These are phyloP conservation scores for Chaitophorus viminalis DNA, from an alignment of 2,888 invertebrate genomes.

Conservation along the genomic window DNA sequence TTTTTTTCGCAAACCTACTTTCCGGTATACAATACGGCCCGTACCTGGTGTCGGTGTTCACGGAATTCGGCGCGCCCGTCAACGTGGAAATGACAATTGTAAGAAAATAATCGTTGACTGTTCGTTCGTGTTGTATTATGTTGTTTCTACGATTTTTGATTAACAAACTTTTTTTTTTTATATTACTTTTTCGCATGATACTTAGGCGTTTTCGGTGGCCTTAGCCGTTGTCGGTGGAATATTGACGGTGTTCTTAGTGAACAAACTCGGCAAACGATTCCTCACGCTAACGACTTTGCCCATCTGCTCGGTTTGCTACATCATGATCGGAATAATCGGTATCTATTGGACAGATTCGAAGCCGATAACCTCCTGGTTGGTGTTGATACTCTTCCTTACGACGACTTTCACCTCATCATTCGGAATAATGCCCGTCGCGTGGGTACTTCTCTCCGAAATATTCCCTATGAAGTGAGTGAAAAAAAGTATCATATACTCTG, in stretches of 20 bases:
- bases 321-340: slow-evolving; percentile 45
- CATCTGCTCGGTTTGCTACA: slow-evolving; percentile 37
- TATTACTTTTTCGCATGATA: not conserved
- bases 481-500: not conserved
- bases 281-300: slow-evolving; percentile 34
- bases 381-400: slow-evolving; percentile 27
- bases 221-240: slow-evolving; percentile 30
- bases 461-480: slow-evolving; percentile 53
- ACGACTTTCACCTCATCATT: slow-evolving; percentile 34
- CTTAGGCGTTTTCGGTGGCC: slow-evolving; percentile 33
- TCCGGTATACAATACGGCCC: slow-evolving; percentile 36
- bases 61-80: slow-evolving; percentile 41
- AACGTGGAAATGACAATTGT: slow-evolving; percentile 52
- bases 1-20: slow-evolving; percentile 38
- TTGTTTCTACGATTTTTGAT: not conserved
- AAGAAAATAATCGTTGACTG: not conserved
- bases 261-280: slow-evolving; percentile 50
- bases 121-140: not conserved
- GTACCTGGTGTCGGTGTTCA: slow-evolving; percentile 30
- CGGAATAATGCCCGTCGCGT: slow-evolving; percentile 41
- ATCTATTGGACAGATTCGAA: slow-evolving; percentile 20
- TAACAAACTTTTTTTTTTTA: not conserved
- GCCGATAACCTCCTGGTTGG: slow-evolving; percentile 2
- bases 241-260: slow-evolving; percentile 24
- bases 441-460: slow-evolving; percentile 45